Evolutionary conservation across 2,888 invertebrate species (phyloP).

Genomic region (Eustalomyia histrio): DNA sequence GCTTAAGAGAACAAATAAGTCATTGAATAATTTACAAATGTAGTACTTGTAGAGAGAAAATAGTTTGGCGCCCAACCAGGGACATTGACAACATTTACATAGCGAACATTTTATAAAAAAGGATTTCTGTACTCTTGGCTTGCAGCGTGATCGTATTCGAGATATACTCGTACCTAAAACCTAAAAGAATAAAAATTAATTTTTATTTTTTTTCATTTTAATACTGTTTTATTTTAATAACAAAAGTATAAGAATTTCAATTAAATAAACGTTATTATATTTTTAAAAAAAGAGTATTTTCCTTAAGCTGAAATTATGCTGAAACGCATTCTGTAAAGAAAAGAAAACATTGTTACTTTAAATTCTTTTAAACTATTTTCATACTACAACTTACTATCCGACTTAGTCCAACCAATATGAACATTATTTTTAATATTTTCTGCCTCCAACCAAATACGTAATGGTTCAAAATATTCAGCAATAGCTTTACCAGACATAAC

Average conservation of each 20-base stretch:
- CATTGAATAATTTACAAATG: too few species aligned
- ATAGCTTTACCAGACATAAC: slow-evolving; percentile 88
- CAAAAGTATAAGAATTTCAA: slow-evolving; percentile 20
- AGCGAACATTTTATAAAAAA: too few species aligned
- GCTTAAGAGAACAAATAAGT: too few species aligned
- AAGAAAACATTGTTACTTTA: background rate
- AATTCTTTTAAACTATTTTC: background rate
- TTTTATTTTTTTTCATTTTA: slow-evolving; percentile 4
- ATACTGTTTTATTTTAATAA: slow-evolving; percentile 45
- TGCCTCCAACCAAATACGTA: slow-evolving; percentile 86
- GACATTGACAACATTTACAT: too few species aligned
- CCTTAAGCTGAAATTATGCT: background rate
- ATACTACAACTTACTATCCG: slow-evolving; percentile 73
- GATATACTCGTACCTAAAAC: too few species aligned
- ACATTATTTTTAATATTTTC: slow-evolving; percentile 87
- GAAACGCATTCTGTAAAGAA: slow-evolving; percentile 48
- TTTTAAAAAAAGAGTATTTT: slow-evolving; percentile 17
- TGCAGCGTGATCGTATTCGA: too few species aligned
- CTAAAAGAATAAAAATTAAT: too few species aligned
- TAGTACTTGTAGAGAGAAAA: too few species aligned
- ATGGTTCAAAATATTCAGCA: slow-evolving; percentile 89
- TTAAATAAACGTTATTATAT: slow-evolving; percentile 2
- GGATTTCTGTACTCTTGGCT: too few species aligned
- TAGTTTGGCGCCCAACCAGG: too few species aligned
- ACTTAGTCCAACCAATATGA: slow-evolving; percentile 83